Evolutionary conservation across 2,113 vertebrate species (phyloP).

Genomic region (Manacus vitellinus): DNA sequence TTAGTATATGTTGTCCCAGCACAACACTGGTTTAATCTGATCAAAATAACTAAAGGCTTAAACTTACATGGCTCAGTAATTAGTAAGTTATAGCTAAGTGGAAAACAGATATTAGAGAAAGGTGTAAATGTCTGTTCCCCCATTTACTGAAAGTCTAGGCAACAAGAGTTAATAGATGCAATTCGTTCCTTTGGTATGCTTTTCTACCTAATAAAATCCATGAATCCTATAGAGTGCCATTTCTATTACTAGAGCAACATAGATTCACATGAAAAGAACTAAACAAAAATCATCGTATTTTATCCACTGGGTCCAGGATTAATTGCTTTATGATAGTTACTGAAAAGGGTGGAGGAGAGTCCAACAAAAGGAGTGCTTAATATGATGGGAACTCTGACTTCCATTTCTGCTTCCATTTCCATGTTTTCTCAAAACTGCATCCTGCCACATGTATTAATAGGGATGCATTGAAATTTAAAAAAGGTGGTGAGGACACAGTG

Average conservation of each 20-base stretch:
- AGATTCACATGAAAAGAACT: neutral
- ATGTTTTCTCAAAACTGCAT: neutral
- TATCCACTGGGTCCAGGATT: neutral
- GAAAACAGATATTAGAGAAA: neutral
- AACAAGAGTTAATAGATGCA: neutral
- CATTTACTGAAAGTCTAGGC: neutral
- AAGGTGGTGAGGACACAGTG: rapidly evolving
- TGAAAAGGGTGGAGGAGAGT: neutral
- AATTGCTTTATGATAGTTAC: neutral
- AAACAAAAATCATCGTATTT: neutral
- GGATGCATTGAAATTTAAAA: neutral
- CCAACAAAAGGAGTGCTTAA: neutral
- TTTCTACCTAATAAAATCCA: neutral
- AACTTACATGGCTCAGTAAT: neutral
- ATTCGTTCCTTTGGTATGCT: neutral
- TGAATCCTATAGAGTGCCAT: rapidly evolving
- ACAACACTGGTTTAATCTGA: neutral
- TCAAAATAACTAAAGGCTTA: neutral
- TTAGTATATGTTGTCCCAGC: neutral
- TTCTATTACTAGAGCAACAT: neutral
- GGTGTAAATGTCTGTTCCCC: neutral
- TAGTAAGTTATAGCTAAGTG: neutral
- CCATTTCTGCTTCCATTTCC: neutral
- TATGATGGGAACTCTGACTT: neutral
- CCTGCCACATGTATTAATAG: neutral